Base-by-base conservation (phyloP, 2,797 vertebrate species). In the Danio albolineatus region DNA sequence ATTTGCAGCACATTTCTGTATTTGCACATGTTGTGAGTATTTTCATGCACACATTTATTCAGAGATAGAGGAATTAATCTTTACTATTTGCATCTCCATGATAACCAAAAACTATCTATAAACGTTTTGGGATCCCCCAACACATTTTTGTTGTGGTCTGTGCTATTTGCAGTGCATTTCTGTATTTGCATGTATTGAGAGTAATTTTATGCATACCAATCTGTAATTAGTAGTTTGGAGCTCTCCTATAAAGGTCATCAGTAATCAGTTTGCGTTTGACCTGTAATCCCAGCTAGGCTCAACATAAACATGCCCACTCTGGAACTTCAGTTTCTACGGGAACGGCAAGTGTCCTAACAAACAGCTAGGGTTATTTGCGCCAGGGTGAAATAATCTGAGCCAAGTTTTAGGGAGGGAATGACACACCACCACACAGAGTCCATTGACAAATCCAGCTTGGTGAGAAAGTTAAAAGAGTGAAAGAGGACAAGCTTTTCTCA, bases 401-500 rank as follows among this genome's bases (percentile, higher is more conserved):
- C 73, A 73, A 84, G 84, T 73, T 14, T 3, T 28, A 28, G 28
- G 28, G 59, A 28, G 70, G 53, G 67, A 54, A 62, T 65, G 66
- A 84, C 85, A 59, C 65, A 66, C 61, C 16, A 43, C 10, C 51
- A 66, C 69, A 79, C 39, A 70, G 79, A 82, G 81, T 78, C 77
- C 51, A 57, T 56, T 61, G 78, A 14, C 70, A 57, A 28, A 62
- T 72, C 49, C n/a, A 54, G 79, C 36, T 80, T 76, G 73, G 83
- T 85, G 80, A 85, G 86, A 87, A 87, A 82, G 82, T 84, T 84
- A 78, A 17, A 73, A 28, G 80, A 66, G 82, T 82, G 71, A 85
- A 83, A 85, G 76, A 78, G 79, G 73, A 83, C 72, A 79, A 82
- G 73, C 76, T 61, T 83, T 84, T 82, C 78, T 80, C 77, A 83